Base-by-base conservation (phyloP, 2,888 invertebrate genomes). In the Drosophila peninsularis region DNA sequence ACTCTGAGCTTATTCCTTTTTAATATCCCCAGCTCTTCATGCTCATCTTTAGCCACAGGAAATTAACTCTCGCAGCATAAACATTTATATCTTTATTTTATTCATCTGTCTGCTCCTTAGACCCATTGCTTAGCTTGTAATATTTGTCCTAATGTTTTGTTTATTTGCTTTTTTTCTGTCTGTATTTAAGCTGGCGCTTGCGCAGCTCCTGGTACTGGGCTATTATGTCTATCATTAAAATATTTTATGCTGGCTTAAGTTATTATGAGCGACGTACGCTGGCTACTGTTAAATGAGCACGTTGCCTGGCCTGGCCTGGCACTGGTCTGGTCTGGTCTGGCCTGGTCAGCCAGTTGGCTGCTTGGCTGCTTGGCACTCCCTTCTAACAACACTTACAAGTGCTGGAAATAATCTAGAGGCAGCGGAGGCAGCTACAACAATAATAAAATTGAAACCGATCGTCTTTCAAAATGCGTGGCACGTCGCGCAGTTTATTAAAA, bases 401-500 rank as follows among this genome's bases (percentile, higher is more conserved):
- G 88, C 76, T 66, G 76, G 76, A 86, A 83, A 86, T 80, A 88
- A 88, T 88, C 83, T 88, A 88, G 71, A 87, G 6, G 49, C 54
- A 66, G 49, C 58, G 53, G 47, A 64, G 45, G 39, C 58, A 66
- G 55, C 54, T 57, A 58, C 67, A 71, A 81, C 82, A 87, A 84
- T 79, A 89, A 89, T 83, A 88, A 85, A 88, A 89, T 88, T 89
- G 89, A 89, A 86, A 89, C 86, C 75, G 89, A 86, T 85, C 86
- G 75, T 78, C 83, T 82, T 71, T 81, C 77, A 82, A 78, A 84
- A 92, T 92, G 90, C 92, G 61, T 78, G 88, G 91, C 92, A 92
- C 92, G 92, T 92, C 78, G 89, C 82, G 90, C 90, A 91, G 92
- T 92, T 92, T 92, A 92, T 92, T 92, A 92, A 92, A 92, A 92